Evolutionary conservation across 2,888 invertebrate genomes (phyloP), one percentile per base, ranked within the genome.

Genomic region (Lochmaea crataegi): DNA sequence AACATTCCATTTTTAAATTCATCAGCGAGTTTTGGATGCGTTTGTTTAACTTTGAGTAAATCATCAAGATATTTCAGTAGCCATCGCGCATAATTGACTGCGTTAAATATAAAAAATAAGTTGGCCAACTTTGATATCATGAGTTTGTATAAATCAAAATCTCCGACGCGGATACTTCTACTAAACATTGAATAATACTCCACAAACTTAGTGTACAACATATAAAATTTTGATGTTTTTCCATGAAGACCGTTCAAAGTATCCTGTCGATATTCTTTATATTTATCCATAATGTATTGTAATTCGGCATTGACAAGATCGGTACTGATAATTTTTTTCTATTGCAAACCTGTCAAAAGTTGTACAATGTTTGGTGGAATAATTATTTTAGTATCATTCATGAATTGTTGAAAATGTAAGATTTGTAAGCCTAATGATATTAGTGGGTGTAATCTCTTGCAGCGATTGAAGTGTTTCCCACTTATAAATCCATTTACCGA

Each of bases 381-480:
- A 18, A 51, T 60, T 51, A 51, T 51, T 12, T 2, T 3, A 51
- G 1, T 11, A 12, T 9, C 12, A 2, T 60, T 71, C 65, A 68
- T 56, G 70, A 66, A 73, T 42, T 67, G 56, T 26, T 75, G 32
- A 53, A 75, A 60, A 60, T 70, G 70, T 1, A 67, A 42, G 16
- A 58, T 26, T 18, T 75, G 75, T 18, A 48, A 61, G 2, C 38
- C 61, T n/a, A n/a, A n/a, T n/a, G n/a, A n/a, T n/a, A n/a, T n/a
- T n/a, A n/a, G n/a, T n/a, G n/a, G n/a, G n/a, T n/a, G n/a, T n/a
- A n/a, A n/a, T n/a, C n/a, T n/a, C n/a, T 58, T 77, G 51, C 76
- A n/a, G 38, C 78, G 77, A 71, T 80, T 78, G 65, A 80, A 82
- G 76, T 68, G n/a, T n/a, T n/a, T n/a, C n/a, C n/a, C n/a, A n/a